Evolutionary conservation across 1,140 invertebrate genomes (phyloP).

Genomic region (Drosophila sp.): DNA sequence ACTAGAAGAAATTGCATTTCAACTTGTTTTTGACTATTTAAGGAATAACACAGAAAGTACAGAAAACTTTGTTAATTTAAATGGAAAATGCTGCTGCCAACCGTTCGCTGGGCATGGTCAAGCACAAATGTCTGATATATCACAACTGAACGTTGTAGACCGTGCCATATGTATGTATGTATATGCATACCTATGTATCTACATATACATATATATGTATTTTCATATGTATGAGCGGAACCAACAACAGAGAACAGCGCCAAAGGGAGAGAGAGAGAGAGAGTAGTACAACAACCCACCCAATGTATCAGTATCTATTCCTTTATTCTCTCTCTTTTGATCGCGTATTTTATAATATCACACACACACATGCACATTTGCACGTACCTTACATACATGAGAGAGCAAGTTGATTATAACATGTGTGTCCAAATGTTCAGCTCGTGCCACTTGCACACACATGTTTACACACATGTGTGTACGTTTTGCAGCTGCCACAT

Average conservation of each 20-base stretch:
- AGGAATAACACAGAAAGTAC: conserved; percentile 33
- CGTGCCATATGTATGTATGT: conserved; percentile 24
- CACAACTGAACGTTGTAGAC: conserved; percentile 58
- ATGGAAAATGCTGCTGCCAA: conserved; percentile 28
- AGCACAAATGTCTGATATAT: conserved; percentile 58
- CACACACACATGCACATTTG: conserved; percentile 9
- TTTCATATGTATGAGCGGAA: conserved; percentile 24
- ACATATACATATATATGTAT: not conserved
- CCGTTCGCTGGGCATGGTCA: conserved; percentile 67
- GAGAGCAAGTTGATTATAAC: conserved; percentile 27
- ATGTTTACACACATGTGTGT: conserved; percentile 13
- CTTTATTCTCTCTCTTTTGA: conserved; percentile 67
- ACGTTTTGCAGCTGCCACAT: conserved; percentile 57
- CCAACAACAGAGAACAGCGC: conserved; percentile 36
- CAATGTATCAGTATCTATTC: conserved; percentile 51
- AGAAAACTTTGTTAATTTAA: conserved; percentile 56
- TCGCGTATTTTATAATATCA: conserved; percentile 27
- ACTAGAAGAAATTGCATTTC: conserved; percentile 55
- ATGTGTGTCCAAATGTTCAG: conserved; percentile 35
- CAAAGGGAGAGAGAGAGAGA: conserved; percentile 19
- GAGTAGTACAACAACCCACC: conserved; percentile 58
- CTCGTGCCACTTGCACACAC: conserved; percentile 62
- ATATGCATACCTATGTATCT: not conserved
- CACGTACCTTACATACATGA: not conserved
- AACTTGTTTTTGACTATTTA: conserved; percentile 47